These are phyloP conservation scores for Lanius collurio DNA, from an alignment of 2,113 vertebrate species.

Conservation along the genomic window DNA sequence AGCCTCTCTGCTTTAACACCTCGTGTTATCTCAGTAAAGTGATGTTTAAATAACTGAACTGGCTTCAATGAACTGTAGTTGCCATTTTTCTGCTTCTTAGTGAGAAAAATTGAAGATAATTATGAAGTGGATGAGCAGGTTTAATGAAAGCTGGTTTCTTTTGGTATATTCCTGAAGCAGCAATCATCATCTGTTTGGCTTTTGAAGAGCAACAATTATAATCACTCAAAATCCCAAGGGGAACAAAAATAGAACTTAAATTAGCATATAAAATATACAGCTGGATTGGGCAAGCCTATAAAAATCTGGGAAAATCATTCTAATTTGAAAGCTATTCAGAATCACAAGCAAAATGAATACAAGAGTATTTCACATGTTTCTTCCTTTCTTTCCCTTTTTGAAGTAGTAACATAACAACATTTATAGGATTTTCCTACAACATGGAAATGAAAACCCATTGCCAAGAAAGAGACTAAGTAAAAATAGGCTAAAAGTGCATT, in stretches of 20 bases:
- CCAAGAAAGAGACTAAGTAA: constrained; percentile 22
- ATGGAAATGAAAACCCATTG: constrained; percentile 30
- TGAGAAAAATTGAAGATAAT: constrained; percentile 84
- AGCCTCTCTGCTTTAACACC: constrained; percentile 65
- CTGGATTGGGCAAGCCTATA: constrained; percentile 83
- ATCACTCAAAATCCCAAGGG: constrained; percentile 86
- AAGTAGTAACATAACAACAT: constrained; percentile 66
- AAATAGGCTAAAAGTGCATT: constrained; percentile 24
- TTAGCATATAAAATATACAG: constrained; percentile 90
- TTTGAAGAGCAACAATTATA: constrained; percentile 90
- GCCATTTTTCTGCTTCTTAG: constrained; percentile 76
- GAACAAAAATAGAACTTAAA: constrained; percentile 86
- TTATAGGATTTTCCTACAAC: constrained; percentile 75
- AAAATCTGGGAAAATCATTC: constrained; percentile 78
- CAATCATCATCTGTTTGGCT: constrained; percentile 88
- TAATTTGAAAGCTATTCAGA: constrained; percentile 83
- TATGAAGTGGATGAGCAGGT: constrained; percentile 85
- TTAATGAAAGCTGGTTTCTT: constrained; percentile 88
- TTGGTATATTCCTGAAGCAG: constrained; percentile 85
- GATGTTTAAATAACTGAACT: constrained; percentile 80
- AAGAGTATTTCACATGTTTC: constrained; percentile 74
- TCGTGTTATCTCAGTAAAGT: constrained; percentile 73
- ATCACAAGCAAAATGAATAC: constrained; percentile 75
- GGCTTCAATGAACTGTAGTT: constrained; percentile 77
- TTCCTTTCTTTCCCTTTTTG: constrained; percentile 53